Conservation (phyloP, 2,888 invertebrate genomes). For the Hemithea aestivaria region DNA sequence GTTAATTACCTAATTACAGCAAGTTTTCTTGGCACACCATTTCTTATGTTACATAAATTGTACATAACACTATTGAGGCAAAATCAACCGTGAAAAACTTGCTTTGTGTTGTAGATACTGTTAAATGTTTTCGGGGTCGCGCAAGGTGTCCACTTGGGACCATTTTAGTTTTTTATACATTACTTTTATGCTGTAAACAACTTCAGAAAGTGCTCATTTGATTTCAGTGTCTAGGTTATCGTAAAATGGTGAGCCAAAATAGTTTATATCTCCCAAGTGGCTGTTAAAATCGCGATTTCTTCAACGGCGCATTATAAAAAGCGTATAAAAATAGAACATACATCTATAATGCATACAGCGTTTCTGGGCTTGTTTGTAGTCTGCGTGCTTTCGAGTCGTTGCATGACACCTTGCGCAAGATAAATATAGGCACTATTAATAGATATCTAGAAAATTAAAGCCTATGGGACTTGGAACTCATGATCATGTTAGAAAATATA, state of each 20-base stretch:
- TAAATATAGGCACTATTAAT: slow-evolving; percentile 4
- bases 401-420: slow-evolving; percentile 7
- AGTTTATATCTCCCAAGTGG: too few species aligned
- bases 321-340: slow-evolving; percentile 6
- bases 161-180: too few species aligned
- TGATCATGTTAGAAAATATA: too few species aligned
- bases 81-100: slow-evolving; percentile 15
- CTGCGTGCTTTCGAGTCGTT: slow-evolving; percentile 4
- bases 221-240: too few species aligned
- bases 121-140: too few species aligned
- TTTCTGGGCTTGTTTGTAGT: slow-evolving; percentile 9
- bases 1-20: slow-evolving; percentile 12
- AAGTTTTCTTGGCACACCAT: slow-evolving; percentile 7
- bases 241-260: too few species aligned
- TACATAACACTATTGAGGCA: slow-evolving; percentile 14
- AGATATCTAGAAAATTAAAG: slow-evolving; percentile 7
- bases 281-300: slow-evolving; percentile 1
- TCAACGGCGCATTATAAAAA: slow-evolving; percentile 7
- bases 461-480: too few species aligned
- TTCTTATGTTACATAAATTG: slow-evolving; percentile 17
- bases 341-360: slow-evolving; percentile 9
- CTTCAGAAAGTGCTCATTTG: too few species aligned
- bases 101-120: too few species aligned
- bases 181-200: too few species aligned
- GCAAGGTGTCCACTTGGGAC: too few species aligned